These are phyloP conservation scores for Stercorarius parasiticus DNA, from an alignment of 2,113 vertebrate genomes.

Conservation along the genomic window DNA sequence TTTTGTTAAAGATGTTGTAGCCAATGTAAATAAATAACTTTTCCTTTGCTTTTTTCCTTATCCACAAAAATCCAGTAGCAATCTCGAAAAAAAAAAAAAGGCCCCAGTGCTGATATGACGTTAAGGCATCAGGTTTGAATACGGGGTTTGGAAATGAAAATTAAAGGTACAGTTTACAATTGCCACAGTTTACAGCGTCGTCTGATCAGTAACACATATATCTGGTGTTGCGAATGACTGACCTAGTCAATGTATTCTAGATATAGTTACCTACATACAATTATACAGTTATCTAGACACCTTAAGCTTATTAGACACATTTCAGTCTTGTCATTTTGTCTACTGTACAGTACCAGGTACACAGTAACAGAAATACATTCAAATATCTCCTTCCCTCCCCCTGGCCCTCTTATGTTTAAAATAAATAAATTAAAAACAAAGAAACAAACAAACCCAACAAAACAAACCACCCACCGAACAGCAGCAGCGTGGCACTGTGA, in stretches of 20 bases:
- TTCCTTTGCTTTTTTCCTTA: neutral
- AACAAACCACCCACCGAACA: neutral
- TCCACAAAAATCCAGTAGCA: neutral
- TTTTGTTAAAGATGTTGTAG: neutral
- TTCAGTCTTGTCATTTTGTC: neutral
- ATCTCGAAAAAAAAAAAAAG: neutral
- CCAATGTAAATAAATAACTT: neutral
- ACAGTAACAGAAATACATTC: neutral
- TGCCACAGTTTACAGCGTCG: neutral
- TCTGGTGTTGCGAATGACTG: neutral
- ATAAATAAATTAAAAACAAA: neutral
- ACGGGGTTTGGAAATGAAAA: neutral
- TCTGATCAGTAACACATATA: neutral
- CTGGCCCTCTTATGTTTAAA: neutral
- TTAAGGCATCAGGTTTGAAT: neutral
- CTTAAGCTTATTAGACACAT: neutral
- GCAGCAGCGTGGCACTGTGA: neutral
- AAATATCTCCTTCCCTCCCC: rapidly evolving
- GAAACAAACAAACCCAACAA: neutral
- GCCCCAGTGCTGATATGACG: neutral
- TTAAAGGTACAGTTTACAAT: neutral
- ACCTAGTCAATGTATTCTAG: neutral
- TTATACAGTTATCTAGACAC: neutral
- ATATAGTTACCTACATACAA: neutral
- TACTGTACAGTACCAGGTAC: neutral